phyloP scores from a whole-genome alignment of 2,888 invertebrate species.

The Flexamia atlantica region DNA sequence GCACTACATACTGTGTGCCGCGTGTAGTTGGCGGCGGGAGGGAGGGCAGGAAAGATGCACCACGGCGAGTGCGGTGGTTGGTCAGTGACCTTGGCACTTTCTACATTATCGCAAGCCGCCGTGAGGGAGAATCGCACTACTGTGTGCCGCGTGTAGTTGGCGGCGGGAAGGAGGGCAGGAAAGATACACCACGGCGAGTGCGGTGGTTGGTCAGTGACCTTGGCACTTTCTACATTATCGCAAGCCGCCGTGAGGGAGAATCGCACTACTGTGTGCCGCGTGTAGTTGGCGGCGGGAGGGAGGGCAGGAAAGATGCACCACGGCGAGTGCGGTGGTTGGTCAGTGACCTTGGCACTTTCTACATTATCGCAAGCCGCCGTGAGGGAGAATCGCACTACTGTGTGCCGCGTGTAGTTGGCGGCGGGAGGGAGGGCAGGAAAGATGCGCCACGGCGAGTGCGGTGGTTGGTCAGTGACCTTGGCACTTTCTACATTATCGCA shows the following conservation, averaged over 20 bases:
- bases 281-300: background rate
- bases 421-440: background rate
- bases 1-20: background rate
- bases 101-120: constrained; percentile 40
- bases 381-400: constrained; percentile 25
- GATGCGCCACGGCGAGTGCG: background rate
- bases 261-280: background rate
- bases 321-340: constrained; percentile 1
- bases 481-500: constrained; percentile 53
- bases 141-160: background rate
- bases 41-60: background rate
- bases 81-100: constrained; percentile 49
- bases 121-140: constrained; percentile 18
- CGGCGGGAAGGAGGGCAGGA: background rate
- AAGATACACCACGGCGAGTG: background rate
- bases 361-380: constrained; percentile 37
- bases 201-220: constrained; percentile 31
- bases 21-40: too few species aligned
- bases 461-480: constrained; percentile 36
- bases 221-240: constrained; percentile 52
- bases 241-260: constrained; percentile 31
- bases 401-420: background rate
- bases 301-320: background rate
- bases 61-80: background rate
- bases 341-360: constrained; percentile 53